These are phyloP conservation scores for Gymnodraco acuticeps DNA, from an alignment of 2,797 vertebrate species.

Conservation along the genomic window DNA sequence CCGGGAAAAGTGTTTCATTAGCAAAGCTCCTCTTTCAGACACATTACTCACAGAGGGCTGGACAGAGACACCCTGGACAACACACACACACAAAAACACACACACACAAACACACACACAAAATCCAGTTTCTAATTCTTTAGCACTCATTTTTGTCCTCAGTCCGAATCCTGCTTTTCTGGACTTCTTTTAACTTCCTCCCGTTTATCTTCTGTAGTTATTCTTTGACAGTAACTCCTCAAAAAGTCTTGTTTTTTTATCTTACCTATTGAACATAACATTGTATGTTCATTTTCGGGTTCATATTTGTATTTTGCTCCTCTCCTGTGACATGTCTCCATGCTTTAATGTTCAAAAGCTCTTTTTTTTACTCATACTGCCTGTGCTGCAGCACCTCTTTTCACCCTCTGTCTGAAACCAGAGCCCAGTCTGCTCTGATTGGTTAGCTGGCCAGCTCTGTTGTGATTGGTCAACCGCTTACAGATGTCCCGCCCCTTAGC, in stretches of 20 bases:
- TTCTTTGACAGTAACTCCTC: constrained; percentile 23
- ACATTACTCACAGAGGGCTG: constrained; percentile 96
- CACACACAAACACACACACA: constrained; percentile 16
- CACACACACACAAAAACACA: constrained; percentile 28
- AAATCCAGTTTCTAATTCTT: constrained; percentile 42
- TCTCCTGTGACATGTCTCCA: too few relatives aligned
- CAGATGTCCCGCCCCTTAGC: too few relatives aligned
- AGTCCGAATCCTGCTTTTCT: constrained; percentile 45
- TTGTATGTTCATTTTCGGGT: too few relatives aligned
- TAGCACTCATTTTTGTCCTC: constrained; percentile 51
- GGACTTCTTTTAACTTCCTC: constrained; percentile 48
- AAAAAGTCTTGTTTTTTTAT: not conserved
- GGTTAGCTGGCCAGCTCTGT: too few relatives aligned
- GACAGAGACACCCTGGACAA: constrained; percentile 84
- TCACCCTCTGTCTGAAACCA: too few relatives aligned
- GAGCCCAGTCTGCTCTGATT: too few relatives aligned
- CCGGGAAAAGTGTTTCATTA: constrained; percentile 98
- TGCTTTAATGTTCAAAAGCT: too few relatives aligned
- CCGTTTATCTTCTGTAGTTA: constrained; percentile 28
- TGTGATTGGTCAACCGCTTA: too few relatives aligned
- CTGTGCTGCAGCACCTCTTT: too few relatives aligned
- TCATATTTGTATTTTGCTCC: too few relatives aligned
- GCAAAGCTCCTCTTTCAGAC: constrained; percentile 92
- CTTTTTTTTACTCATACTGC: too few relatives aligned
- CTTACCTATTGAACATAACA: too few relatives aligned